Conservation (phyloP, 2,888 invertebrate genomes). For the Galerucella pusilla region DNA sequence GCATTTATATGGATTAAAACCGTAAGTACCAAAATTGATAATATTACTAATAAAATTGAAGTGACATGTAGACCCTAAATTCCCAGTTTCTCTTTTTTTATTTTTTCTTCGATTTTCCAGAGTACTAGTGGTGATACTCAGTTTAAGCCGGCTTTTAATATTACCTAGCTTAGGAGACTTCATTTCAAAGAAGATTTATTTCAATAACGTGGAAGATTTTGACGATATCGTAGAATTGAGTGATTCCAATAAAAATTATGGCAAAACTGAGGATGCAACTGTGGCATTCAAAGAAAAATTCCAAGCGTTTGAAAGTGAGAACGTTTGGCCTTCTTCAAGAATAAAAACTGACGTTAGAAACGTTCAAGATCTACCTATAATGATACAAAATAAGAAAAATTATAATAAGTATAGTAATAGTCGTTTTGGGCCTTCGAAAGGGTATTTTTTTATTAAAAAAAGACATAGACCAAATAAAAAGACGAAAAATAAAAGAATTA, state of each 20-base stretch:
- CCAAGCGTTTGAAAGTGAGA: slow-evolving; percentile 14
- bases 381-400: not conserved
- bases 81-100: not conserved
- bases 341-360: slow-evolving; percentile 25
- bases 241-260: slow-evolving; percentile 17
- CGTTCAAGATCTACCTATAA: slow-evolving; percentile 1
- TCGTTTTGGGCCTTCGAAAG: not conserved
- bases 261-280: slow-evolving; percentile 15
- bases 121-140: slow-evolving; percentile 40
- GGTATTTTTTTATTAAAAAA: slow-evolving; percentile 13
- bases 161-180: slow-evolving; percentile 31
- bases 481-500: not conserved
- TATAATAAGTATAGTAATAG: not conserved
- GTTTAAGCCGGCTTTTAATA: slow-evolving; percentile 38
- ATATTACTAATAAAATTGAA: too few species aligned
- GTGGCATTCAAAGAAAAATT: slow-evolving; percentile 1
- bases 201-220: slow-evolving; percentile 49
- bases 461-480: slow-evolving; percentile 1
- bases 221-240: slow-evolving; percentile 47
- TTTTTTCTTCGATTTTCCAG: slow-evolving; percentile 24
- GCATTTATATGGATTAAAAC: slow-evolving; percentile 50
- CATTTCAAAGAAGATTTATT: slow-evolving; percentile 34
- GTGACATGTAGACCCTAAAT: too few species aligned
- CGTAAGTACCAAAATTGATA: slow-evolving; percentile 46
- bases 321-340: slow-evolving; percentile 11